These are phyloP conservation scores for Loxodonta africana DNA, from an alignment of 2,113 vertebrate species.

Conservation along the genomic window DNA sequence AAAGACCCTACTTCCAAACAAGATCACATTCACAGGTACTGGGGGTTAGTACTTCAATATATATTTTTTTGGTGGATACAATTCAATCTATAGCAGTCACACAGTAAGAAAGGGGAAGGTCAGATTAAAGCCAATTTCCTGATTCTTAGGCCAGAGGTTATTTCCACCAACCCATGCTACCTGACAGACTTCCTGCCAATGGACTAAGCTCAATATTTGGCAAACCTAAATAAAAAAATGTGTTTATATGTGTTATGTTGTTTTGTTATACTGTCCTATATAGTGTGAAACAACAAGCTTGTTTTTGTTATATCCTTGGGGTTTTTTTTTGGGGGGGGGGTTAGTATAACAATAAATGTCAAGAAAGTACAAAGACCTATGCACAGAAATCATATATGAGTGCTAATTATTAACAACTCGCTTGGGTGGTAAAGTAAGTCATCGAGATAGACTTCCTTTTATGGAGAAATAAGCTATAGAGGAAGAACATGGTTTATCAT, in stretches of 20 bases:
- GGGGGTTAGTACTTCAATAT: no score
- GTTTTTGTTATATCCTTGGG: neutral
- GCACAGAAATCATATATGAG: neutral
- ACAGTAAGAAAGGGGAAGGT: neutral
- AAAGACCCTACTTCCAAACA: no score
- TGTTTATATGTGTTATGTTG: neutral
- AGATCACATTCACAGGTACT: no score
- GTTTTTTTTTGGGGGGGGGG: neutral
- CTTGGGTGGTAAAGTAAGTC: neutral
- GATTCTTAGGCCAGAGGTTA: neutral
- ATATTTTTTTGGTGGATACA: no score
- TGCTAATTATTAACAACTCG: neutral
- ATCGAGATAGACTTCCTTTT: neutral
- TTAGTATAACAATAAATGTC: neutral
- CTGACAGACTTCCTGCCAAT: neutral
- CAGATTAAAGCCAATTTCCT: neutral
- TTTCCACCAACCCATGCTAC: neutral
- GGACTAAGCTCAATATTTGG: neutral
- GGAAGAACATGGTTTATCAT: neutral
- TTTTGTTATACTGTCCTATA: neutral
- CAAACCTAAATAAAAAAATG: neutral
- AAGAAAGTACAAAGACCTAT: slow-evolving; percentile 5
- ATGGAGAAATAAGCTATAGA: slow-evolving; percentile 11
- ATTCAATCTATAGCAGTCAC: neutral
- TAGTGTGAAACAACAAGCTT: slow-evolving; percentile 37